Percentiles rank a stretch among this genome's conserved stretches.
Conservation (phyloP, 2,113 vertebrate genomes). For the Indicator indicator region DNA sequence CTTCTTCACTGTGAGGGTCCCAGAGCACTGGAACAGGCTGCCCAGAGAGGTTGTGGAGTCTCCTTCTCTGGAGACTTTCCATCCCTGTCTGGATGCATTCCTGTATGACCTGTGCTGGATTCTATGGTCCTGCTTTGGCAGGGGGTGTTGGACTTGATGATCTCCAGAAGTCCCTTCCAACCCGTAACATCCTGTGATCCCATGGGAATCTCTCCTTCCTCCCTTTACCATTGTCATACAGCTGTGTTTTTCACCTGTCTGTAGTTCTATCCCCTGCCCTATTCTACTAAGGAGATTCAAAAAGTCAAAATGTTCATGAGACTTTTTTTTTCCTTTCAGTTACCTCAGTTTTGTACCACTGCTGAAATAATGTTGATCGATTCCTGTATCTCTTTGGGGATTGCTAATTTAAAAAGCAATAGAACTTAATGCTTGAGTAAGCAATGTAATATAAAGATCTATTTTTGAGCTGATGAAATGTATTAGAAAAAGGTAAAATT, state of each 20-base stretch:
- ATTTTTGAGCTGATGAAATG: neutral
- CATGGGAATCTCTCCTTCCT: neutral
- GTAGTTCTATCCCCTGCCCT: neutral
- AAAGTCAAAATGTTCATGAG: neutral
- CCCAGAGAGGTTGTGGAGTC: too few relatives aligned
- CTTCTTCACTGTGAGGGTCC: too few relatives aligned
- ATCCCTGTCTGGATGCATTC: too few relatives aligned
- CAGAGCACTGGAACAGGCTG: too few relatives aligned
- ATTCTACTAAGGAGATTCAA: neutral
- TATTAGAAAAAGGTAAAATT: neutral
- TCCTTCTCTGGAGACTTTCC: too few relatives aligned
- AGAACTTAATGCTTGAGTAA: neutral
- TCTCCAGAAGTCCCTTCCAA: too few relatives aligned
- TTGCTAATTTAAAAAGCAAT: neutral
- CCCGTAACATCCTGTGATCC: too few relatives aligned
- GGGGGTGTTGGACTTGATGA: too few relatives aligned
- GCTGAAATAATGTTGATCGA: neutral
- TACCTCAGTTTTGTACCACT: neutral
- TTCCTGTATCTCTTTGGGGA: neutral
- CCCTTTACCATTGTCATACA: neutral
- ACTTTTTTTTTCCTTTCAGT: neutral
- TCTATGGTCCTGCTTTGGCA: too few relatives aligned
- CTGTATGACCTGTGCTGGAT: too few relatives aligned
- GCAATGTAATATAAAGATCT: neutral
- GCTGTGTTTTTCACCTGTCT: neutral